phyloP scores from a whole-genome alignment of 2,888 invertebrate genomes.

The Cyrtodaria siliqua region DNA sequence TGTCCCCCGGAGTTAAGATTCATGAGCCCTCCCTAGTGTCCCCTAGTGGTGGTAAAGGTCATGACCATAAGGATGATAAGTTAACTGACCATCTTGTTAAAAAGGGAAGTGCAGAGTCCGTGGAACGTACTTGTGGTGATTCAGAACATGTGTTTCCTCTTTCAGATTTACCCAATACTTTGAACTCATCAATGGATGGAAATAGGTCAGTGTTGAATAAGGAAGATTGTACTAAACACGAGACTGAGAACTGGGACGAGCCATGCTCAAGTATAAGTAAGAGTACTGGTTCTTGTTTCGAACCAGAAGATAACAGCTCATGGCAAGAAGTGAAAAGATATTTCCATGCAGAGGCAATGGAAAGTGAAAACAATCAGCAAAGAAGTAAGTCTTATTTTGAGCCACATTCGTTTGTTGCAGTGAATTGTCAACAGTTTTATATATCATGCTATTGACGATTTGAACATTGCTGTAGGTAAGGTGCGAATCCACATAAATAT shows the following conservation, averaged over 20 bases:
- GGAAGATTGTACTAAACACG: conserved; percentile 7
- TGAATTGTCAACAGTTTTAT: too few relatives aligned
- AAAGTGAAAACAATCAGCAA: conserved; percentile 63
- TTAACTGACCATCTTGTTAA: conserved; percentile 9
- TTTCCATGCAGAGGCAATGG: conserved; percentile 69
- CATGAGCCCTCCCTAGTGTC: conserved; percentile 4
- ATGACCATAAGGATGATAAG: conserved; percentile 11
- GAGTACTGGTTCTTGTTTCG: too few relatives aligned
- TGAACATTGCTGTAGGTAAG: too few relatives aligned
- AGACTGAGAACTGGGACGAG: conserved; percentile 70
- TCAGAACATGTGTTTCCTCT: conserved; percentile 36
- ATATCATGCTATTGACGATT: too few relatives aligned
- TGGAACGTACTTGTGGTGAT: conserved; percentile 54
- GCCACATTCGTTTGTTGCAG: too few relatives aligned
- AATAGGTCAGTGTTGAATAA: neutral
- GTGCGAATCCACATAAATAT: too few relatives aligned
- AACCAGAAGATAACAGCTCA: conserved; percentile 36
- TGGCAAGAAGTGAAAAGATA: conserved; percentile 63
- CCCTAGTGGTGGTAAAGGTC: conserved; percentile 29
- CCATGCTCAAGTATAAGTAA: conserved; percentile 35
- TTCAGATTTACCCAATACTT: conserved; percentile 21
- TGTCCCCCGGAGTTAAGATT: conserved; percentile 16
- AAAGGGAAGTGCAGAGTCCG: conserved; percentile 47
- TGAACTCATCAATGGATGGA: conserved; percentile 40
- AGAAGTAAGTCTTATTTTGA: conserved; percentile 68